Evolutionary conservation across 2,888 invertebrate genomes (phyloP).

Genomic region (Pediacus dermestoides): DNA sequence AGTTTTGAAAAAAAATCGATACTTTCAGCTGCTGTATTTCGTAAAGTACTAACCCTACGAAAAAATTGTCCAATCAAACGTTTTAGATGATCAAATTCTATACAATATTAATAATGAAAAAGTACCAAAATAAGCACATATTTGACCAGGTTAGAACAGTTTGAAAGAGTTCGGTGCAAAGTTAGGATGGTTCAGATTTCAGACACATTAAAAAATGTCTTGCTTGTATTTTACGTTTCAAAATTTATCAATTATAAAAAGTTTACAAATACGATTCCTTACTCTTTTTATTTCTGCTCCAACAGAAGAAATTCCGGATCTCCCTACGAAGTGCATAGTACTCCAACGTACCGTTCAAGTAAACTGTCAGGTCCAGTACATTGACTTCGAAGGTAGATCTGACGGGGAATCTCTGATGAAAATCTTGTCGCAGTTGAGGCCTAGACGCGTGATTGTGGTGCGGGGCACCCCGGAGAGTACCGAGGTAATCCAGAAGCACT

Average conservation of each 20-base stretch:
- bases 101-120: conserved; percentile 6
- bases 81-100: too few species aligned
- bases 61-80: neutral
- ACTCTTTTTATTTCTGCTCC: too few species aligned
- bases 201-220: neutral
- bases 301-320: conserved; percentile 61
- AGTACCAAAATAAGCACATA: conserved; percentile 2
- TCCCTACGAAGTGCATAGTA: conserved; percentile 87
- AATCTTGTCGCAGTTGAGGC: conserved; percentile 76
- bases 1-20: too few species aligned
- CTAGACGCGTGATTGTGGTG: conserved; percentile 75
- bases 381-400: conserved; percentile 94
- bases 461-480: conserved; percentile 71
- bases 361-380: conserved; percentile 84
- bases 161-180: too few species aligned
- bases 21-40: neutral
- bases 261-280: conserved; percentile 1
- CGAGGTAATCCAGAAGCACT: conserved; percentile 64
- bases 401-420: conserved; percentile 81
- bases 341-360: conserved; percentile 71
- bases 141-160: too few species aligned
- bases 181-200: too few species aligned
- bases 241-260: too few species aligned
- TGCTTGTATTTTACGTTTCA: too few species aligned
- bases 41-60: too few species aligned